Conservation (phyloP, 2,888 invertebrate genomes). For the Thera obeliscata region DNA sequence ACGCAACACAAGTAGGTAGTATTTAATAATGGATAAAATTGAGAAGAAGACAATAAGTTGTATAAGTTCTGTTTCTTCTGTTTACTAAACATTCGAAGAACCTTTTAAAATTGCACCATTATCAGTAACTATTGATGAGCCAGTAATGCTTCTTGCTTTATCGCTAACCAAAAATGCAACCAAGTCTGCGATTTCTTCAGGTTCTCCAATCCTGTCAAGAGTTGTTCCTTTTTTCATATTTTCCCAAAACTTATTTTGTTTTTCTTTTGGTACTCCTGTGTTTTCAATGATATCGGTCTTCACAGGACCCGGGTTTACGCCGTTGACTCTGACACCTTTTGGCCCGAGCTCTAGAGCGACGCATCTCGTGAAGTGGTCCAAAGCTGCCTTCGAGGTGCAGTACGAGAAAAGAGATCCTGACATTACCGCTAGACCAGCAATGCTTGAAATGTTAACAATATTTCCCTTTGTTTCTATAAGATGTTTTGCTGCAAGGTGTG, state of each 20-base stretch:
- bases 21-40: background rate
- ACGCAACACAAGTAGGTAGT: background rate
- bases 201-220: constrained; percentile 85
- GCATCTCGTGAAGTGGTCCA: constrained; percentile 95
- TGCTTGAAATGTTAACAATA: constrained; percentile 53
- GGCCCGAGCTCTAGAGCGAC: constrained; percentile 90
- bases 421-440: constrained; percentile 33
- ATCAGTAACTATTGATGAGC: constrained; percentile 70
- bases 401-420: constrained; percentile 39
- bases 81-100: background rate
- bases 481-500: constrained; percentile 47
- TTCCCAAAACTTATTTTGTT: constrained; percentile 76
- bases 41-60: background rate
- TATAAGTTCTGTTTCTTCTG: background rate
- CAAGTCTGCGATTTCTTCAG: constrained; percentile 85
- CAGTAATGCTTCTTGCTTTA: constrained; percentile 90
- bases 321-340: constrained; percentile 91
- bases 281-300: constrained; percentile 54
- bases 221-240: constrained; percentile 91
- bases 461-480: constrained; percentile 52
- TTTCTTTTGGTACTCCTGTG: constrained; percentile 53
- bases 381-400: constrained; percentile 50
- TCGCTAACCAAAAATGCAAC: constrained; percentile 91
- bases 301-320: constrained; percentile 94
- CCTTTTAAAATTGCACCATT: constrained; percentile 37